Conservation (phyloP, 1,140 invertebrate genomes). For the Chlorops oryzae region DNA sequence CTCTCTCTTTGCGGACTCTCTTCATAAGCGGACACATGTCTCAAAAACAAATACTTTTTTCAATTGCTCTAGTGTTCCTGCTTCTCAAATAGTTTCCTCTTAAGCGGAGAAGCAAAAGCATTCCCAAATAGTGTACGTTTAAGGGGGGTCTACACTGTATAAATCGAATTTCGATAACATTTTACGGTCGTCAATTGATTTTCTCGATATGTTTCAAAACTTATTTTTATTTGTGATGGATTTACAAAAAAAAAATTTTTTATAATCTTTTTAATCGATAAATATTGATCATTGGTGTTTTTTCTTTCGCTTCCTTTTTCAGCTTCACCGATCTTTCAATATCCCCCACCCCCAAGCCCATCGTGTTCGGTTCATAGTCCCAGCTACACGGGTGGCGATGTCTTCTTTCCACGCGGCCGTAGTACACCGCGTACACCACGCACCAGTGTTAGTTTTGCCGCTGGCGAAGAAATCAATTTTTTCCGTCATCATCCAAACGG, state of each 20-base stretch:
- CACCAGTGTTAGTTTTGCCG: constrained; percentile 36
- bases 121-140: no score
- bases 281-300: neutral
- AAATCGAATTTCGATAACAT: no score
- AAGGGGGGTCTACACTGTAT: no score
- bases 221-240: no score
- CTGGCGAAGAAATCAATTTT: constrained; percentile 36
- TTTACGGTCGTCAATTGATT: no score
- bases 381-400: constrained; percentile 30
- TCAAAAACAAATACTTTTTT: no score
- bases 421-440: constrained; percentile 35
- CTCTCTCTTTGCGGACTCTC: no score
- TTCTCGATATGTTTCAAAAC: no score
- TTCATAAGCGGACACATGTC: no score
- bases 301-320: constrained; percentile 16
- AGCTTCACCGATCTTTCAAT: constrained; percentile 43
- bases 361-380: constrained; percentile 29
- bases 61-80: no score
- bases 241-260: neutral
- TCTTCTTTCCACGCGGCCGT: constrained; percentile 36
- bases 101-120: no score
- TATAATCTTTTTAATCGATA: neutral
- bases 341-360: constrained; percentile 41
- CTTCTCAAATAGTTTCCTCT: no score
- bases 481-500: constrained; percentile 36